Evolutionary conservation across 2,797 vertebrate genomes (phyloP).

Genomic region (Menidia menidia): DNA sequence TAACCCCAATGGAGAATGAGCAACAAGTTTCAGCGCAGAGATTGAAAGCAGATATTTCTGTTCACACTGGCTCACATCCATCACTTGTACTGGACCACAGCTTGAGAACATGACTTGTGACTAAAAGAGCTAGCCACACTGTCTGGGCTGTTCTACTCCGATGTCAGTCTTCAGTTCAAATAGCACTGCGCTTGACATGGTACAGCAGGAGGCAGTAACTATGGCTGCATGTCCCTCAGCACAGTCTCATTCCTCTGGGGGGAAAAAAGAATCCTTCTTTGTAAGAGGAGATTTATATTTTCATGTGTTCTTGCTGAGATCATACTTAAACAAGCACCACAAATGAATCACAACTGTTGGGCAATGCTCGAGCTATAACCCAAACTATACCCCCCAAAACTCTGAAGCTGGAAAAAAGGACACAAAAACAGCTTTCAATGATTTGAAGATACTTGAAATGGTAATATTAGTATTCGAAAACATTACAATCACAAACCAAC

Average conservation of each 20-base stretch:
- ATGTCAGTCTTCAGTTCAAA: conserved; percentile 31
- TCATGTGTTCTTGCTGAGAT: conserved; percentile 40
- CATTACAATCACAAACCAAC: conserved; percentile 5
- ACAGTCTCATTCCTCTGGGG: conserved; percentile 34
- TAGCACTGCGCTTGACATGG: conserved; percentile 14
- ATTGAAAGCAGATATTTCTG: conserved; percentile 77
- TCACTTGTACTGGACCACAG: conserved; percentile 55
- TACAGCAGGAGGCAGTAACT: conserved; percentile 29
- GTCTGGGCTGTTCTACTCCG: conserved; percentile 53
- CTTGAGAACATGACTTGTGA: conserved; percentile 67
- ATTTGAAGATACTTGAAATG: not conserved
- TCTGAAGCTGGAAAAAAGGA: conserved; percentile 4
- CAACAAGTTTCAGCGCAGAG: conserved; percentile 56
- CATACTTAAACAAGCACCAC: conserved; percentile 35
- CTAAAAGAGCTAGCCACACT: conserved; percentile 41
- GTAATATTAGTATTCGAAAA: conserved; percentile 1
- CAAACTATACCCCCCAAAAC: not conserved
- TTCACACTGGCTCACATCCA: conserved; percentile 67
- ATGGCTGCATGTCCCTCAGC: conserved; percentile 33
- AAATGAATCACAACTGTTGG: conserved; percentile 45
- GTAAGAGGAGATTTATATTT: conserved; percentile 29
- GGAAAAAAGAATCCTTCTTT: conserved; percentile 40
- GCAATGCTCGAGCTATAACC: conserved; percentile 21
- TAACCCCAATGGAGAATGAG: conserved; percentile 69
- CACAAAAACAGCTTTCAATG: conserved; percentile 22